phyloP scores from a whole-genome alignment of 2,888 invertebrate genomes.

The Campoplex capitator region DNA sequence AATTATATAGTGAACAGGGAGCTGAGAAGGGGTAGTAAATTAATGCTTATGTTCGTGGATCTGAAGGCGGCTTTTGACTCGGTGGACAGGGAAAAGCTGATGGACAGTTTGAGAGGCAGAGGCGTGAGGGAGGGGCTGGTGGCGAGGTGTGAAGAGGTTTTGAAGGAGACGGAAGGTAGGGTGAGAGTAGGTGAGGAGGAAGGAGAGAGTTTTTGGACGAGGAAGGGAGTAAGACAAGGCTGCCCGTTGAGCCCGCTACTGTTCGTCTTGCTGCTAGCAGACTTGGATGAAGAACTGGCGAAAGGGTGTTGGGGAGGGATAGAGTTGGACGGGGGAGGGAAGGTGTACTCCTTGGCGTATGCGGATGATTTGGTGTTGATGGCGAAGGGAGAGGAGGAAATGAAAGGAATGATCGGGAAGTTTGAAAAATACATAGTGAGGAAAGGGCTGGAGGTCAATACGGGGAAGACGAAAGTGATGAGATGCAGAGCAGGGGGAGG shows the following conservation, averaged over 20 bases:
- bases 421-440: neutral
- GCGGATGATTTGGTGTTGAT: constrained; percentile 2
- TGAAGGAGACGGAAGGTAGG: constrained; percentile 22
- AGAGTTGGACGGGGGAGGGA: neutral
- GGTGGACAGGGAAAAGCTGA: constrained; percentile 27
- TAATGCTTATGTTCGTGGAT: constrained; percentile 12
- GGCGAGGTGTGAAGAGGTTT: neutral
- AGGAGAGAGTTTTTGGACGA: neutral
- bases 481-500: neutral
- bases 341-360: constrained; percentile 11
- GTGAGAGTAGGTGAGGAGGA: neutral
- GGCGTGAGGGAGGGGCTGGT: constrained; percentile 23
- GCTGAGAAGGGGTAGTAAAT: neutral
- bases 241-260: constrained; percentile 3
- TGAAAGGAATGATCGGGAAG: constrained; percentile 1
- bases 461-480: neutral
- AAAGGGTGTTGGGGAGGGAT: neutral
- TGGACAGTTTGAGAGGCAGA: constrained; percentile 17
- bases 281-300: constrained; percentile 44
- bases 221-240: constrained; percentile 25
- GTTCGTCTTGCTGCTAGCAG: neutral
- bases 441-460: neutral
- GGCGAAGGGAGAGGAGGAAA: constrained; percentile 5
- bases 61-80: constrained; percentile 34
- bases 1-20: constrained; percentile 32